Percentiles rank a stretch among this genome's conserved stretches.
phyloP scores from a whole-genome alignment of 2,888 invertebrate genomes.

The Neria commutata region DNA sequence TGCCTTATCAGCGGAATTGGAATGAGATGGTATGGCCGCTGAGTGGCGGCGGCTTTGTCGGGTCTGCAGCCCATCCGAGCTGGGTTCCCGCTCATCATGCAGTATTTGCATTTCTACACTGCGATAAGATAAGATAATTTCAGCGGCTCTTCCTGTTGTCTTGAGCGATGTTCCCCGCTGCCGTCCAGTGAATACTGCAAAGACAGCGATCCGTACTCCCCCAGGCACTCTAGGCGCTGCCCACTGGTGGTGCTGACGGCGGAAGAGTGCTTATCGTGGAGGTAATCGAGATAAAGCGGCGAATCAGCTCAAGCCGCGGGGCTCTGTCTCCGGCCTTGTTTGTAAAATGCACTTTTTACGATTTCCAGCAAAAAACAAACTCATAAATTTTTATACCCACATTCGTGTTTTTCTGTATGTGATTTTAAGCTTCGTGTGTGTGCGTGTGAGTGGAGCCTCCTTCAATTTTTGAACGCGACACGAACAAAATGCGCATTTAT shows the following conservation, averaged over 20 bases:
- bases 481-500: no score
- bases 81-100: conserved; percentile 38
- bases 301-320: no score
- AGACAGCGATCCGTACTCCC: background rate
- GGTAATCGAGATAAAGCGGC: background rate
- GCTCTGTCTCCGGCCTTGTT: background rate
- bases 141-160: conserved; percentile 43
- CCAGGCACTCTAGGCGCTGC: background rate
- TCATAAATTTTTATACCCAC: background rate
- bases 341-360: background rate
- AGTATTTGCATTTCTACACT: conserved; percentile 54
- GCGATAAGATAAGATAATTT: conserved; percentile 48
- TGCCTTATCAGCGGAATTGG: conserved; percentile 39
- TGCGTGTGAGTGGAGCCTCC: background rate
- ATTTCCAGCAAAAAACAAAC: background rate
- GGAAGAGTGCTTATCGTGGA: background rate
- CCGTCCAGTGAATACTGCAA: conserved; percentile 9
- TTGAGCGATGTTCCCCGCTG: background rate
- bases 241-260: background rate
- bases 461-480: no score
- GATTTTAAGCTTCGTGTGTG: background rate
- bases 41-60: background rate
- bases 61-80: no score
- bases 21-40: conserved; percentile 1
- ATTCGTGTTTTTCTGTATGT: background rate